These are phyloP conservation scores for Hydraecia micacea DNA, from an alignment of 2,888 invertebrate genomes.

Conservation along the genomic window DNA sequence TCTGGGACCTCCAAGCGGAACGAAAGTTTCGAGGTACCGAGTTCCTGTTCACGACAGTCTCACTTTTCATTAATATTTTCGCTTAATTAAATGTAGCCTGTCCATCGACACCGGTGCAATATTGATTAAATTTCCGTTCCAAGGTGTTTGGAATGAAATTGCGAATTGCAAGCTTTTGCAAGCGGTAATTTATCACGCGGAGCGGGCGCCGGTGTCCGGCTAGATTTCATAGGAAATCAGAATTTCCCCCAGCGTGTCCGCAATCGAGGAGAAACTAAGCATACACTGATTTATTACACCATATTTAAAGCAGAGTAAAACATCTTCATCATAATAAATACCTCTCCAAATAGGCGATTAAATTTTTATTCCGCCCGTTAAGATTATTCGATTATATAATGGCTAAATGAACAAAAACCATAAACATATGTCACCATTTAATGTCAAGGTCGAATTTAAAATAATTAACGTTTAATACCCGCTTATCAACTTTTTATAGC, in stretches of 20 bases:
- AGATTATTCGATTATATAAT: slow-evolving; percentile 17
- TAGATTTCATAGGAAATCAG: slow-evolving; percentile 76
- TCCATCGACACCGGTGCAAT: slow-evolving; percentile 41
- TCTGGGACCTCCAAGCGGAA: slow-evolving; percentile 24
- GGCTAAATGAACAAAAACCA: slow-evolving; percentile 33
- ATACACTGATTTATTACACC: slow-evolving; percentile 49
- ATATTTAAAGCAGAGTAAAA: slow-evolving; percentile 24
- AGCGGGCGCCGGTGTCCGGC: slow-evolving; percentile 64
- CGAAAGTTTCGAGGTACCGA: slow-evolving; percentile 22
- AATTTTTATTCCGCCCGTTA: slow-evolving; percentile 11
- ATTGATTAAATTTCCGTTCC: slow-evolving; percentile 54
- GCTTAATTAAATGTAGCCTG: slow-evolving; percentile 31
- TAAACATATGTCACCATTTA: slow-evolving; percentile 44
- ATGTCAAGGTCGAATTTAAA: slow-evolving; percentile 59
- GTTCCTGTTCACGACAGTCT: slow-evolving; percentile 26
- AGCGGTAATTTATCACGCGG: slow-evolving; percentile 46
- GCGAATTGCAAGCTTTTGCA: slow-evolving; percentile 42
- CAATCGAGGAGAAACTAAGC: slow-evolving; percentile 38
- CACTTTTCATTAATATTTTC: slow-evolving; percentile 36
- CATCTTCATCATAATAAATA: slow-evolving; percentile 16
- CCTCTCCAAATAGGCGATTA: background rate
- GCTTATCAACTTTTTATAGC: slow-evolving; percentile 35
- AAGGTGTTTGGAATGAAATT: slow-evolving; percentile 44
- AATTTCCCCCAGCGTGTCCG: slow-evolving; percentile 66
- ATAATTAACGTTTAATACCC: slow-evolving; percentile 39